Conservation (phyloP, 2,797 vertebrate species). For the Loriculus beryllinus region DNA sequence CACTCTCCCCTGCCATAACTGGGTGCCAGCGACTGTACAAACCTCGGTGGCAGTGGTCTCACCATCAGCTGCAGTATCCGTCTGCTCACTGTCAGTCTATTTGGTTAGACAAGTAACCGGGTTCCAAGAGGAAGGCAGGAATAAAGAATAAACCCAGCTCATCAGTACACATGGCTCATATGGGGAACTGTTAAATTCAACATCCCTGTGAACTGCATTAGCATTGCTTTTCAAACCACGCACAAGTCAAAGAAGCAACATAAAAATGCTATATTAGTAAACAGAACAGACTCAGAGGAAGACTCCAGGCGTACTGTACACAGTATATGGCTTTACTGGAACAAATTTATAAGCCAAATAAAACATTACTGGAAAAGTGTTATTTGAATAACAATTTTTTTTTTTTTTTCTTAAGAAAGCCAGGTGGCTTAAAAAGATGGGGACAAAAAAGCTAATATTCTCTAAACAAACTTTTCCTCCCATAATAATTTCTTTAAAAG, state of each 20-base stretch:
- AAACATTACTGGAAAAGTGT: not conserved
- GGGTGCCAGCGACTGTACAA: slow-evolving; percentile 68
- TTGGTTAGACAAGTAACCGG: slow-evolving; percentile 69
- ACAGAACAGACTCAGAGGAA: slow-evolving; percentile 89
- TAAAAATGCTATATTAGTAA: slow-evolving; percentile 69
- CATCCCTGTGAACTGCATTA: slow-evolving; percentile 53
- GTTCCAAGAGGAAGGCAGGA: slow-evolving; percentile 82
- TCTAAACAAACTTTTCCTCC: not conserved
- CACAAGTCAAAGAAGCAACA: slow-evolving; percentile 71
- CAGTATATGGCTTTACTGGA: slow-evolving; percentile 51
- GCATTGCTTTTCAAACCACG: slow-evolving; percentile 61
- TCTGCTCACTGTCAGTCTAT: slow-evolving; percentile 97
- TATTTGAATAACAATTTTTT: not conserved
- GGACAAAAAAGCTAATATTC: not conserved
- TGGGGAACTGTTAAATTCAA: not conserved
- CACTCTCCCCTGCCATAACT: not conserved
- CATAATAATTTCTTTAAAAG: not conserved
- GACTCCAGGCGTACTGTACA: slow-evolving; percentile 79
- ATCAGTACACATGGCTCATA: slow-evolving; percentile 66
- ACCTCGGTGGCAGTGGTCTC: slow-evolving; percentile 96
- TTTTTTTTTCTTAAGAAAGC: slow-evolving; percentile 34
- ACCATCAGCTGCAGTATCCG: slow-evolving; percentile 91
- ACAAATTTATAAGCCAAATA: slow-evolving; percentile 47
- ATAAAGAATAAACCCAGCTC: slow-evolving; percentile 82
- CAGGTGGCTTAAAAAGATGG: slow-evolving; percentile 1